Evolutionary conservation across 2,888 invertebrate genomes (phyloP), one percentile per base, ranked within the genome.

Genomic region (Lathronympha strigana): DNA sequence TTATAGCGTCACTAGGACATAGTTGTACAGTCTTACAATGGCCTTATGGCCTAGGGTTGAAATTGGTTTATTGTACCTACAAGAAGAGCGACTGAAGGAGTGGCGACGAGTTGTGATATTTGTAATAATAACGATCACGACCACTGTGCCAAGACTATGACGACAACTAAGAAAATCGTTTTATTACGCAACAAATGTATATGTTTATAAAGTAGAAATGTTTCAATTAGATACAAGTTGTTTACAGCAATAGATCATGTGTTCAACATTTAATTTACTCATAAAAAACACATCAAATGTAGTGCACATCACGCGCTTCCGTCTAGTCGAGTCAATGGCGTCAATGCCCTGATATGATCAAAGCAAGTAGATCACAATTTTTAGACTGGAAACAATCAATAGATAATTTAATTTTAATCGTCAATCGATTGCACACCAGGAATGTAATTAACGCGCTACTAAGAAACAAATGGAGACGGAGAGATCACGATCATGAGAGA

Each of bases 281-380:
- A 25, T 63, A 33, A 63, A 50, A 63, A 58, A 17, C 11, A 25
- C 43, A 58, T 43, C 58, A 51, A 51, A 63, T 63, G 40, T 63
- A 19, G 45, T 51, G 43, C 43, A 28, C 33, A 43, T 15, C 61
- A 53, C 28, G 51, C 54, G 47, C 54, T 28, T n/a, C 33, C 63
- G 38, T 8, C 33, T 36, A 50, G 57, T 58, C n/a, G n/a, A n/a
- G n/a, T n/a, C n/a, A n/a, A n/a, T n/a, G n/a, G n/a, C n/a, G n/a
- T n/a, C 57, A 45, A 51, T 58, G 51, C 33, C 57, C 63, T 58
- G 58, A 50, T 63, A 45, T 58, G 58, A 58, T 51, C 50, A 40
- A 57, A 21, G 23, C 57, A 51, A 58, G 33, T 57, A 51, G 43
- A 31, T 63, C 57, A 40, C 50, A 31, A n/a, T 31, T 58, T 31